phyloP scores from a whole-genome alignment of 2,888 invertebrate genomes.

The Pammene aurita region DNA sequence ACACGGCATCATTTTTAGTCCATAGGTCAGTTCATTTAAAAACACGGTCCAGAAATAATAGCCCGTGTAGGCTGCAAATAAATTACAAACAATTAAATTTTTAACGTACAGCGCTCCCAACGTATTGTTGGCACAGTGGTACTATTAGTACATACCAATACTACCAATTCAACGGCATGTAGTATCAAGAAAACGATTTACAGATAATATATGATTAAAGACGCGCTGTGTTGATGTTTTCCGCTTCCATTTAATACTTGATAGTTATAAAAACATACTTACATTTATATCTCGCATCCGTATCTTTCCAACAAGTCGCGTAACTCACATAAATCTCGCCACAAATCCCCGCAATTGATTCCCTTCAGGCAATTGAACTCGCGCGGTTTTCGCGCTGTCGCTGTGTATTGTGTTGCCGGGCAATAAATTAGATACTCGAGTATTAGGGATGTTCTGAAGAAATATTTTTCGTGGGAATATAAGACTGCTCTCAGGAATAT shows the following conservation, averaged over 20 bases:
- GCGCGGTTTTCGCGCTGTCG: conserved; percentile 37
- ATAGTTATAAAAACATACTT: conserved; percentile 10
- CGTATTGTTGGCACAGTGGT: too few relatives aligned
- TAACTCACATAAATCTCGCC: conserved; percentile 36
- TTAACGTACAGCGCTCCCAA: too few relatives aligned
- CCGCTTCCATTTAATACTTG: neutral
- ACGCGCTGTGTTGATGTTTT: neutral
- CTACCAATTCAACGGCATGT: too few relatives aligned
- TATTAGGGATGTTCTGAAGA: neutral
- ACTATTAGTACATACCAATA: too few relatives aligned
- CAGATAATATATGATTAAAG: too few relatives aligned
- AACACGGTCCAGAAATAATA: too few relatives aligned
- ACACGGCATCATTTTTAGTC: too few relatives aligned
- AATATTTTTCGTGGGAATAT: neutral
- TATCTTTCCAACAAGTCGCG: conserved; percentile 25
- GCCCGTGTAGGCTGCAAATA: too few relatives aligned
- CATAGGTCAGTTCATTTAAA: too few relatives aligned
- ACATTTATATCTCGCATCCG: neutral
- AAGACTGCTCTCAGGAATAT: neutral
- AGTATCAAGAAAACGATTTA: too few relatives aligned
- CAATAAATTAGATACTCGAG: conserved; percentile 31
- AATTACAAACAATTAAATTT: too few relatives aligned
- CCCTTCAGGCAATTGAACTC: conserved; percentile 39
- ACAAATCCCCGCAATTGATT: conserved; percentile 38
- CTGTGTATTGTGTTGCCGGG: conserved; percentile 22